A percentile compares a stretch with the other conserved stretches of the same genome.
Conservation (phyloP, 1,140 invertebrate species). For the Hetaerina americana region DNA sequence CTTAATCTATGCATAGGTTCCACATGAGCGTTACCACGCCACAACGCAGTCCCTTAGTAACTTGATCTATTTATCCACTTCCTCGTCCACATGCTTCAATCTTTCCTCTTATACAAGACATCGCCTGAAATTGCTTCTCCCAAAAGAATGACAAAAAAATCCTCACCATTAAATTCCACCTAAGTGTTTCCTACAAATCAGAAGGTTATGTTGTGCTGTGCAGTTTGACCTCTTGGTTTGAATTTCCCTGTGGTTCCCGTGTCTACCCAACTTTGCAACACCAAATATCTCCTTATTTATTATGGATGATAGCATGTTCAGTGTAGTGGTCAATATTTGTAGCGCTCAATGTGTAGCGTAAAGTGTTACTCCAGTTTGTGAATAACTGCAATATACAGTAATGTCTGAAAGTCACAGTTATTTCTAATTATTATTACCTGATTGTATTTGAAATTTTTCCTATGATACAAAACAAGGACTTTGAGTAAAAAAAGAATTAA, state of each 20-base stretch:
- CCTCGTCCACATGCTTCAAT: too few relatives aligned
- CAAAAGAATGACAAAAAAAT: slow-evolving; percentile 5
- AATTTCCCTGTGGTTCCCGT: slow-evolving; percentile 10
- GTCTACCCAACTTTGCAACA: slow-evolving; percentile 15
- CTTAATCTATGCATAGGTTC: too few relatives aligned
- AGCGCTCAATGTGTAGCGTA: slow-evolving; percentile 22
- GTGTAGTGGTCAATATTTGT: slow-evolving; percentile 17
- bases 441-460: slow-evolving; percentile 4
- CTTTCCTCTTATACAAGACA: too few relatives aligned
- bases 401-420: slow-evolving; percentile 12
- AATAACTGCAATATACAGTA: slow-evolving; percentile 12
- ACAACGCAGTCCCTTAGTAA: too few relatives aligned
- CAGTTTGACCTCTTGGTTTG: slow-evolving; percentile 11
- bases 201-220: slow-evolving; percentile 13
- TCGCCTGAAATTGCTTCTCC: too few relatives aligned
- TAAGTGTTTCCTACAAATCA: slow-evolving; percentile 14
- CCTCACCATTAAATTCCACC: slow-evolving; percentile 17
- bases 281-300: slow-evolving; percentile 14
- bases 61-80: too few relatives aligned
- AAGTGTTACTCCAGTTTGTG: slow-evolving; percentile 17
- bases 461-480: background rate
- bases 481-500: slow-evolving; percentile 13
- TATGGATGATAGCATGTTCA: slow-evolving; percentile 17
- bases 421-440: background rate
- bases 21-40: too few relatives aligned